A percentile compares a stretch with the other conserved stretches of the same genome.
phyloP scores from a whole-genome alignment of 2,113 vertebrate species.

The Martes martes region DNA sequence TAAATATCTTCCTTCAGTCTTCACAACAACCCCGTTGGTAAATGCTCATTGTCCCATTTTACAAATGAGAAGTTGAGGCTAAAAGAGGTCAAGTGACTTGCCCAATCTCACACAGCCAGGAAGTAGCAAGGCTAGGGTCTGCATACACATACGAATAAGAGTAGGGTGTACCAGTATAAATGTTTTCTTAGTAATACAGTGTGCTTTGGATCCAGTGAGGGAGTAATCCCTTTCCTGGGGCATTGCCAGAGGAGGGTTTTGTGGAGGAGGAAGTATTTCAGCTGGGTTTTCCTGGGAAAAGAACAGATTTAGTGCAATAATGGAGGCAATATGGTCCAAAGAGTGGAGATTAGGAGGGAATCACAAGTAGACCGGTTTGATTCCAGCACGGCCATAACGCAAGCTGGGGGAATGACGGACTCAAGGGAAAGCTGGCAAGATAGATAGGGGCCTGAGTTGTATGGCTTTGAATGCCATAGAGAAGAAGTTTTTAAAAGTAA shows the following conservation, averaged over 20 bases:
- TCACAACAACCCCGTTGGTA: neutral
- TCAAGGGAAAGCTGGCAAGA: neutral
- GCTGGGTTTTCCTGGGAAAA: neutral
- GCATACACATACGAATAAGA: neutral
- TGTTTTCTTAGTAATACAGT: neutral
- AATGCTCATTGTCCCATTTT: constrained; percentile 8
- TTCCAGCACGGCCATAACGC: neutral
- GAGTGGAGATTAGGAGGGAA: neutral
- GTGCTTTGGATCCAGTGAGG: neutral
- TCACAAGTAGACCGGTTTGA: neutral
- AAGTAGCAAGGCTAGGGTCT: neutral
- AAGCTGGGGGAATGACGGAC: neutral
- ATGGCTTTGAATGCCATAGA: neutral
- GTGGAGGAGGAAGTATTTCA: neutral
- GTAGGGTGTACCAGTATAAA: neutral
- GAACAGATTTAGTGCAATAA: neutral
- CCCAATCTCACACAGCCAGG: neutral
- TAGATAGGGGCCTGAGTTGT: neutral
- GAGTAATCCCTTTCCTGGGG: neutral
- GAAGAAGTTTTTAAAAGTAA: neutral
- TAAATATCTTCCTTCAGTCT: neutral
- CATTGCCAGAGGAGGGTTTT: neutral
- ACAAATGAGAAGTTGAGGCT: neutral
- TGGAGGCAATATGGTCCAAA: neutral
- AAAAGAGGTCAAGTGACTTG: neutral